These are phyloP conservation scores for Cyprinodon variegatus DNA, from an alignment of 2,113 vertebrate species.

Conservation along the genomic window DNA sequence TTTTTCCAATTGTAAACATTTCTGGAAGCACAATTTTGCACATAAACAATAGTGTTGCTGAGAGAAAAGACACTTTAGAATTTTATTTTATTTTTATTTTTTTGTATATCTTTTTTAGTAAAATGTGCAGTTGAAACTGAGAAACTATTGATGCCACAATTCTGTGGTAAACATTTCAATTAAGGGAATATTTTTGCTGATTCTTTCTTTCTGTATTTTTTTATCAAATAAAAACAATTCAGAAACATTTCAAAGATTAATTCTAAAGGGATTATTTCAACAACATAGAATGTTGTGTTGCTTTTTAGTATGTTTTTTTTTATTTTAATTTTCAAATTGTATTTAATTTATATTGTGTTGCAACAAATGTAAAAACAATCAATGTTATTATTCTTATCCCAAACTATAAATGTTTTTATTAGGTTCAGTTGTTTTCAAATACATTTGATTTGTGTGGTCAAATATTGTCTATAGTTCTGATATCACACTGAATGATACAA, in stretches of 20 bases:
- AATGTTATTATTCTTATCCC: not conserved
- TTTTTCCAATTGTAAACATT: conserved; percentile 28
- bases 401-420: not conserved
- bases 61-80: not conserved
- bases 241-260: not conserved
- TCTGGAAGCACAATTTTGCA: conserved; percentile 1
- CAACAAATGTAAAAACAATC: not conserved
- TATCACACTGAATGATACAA: not conserved
- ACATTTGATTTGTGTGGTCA: not conserved
- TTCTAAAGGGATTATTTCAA: conserved; percentile 10
- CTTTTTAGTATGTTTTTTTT: not conserved
- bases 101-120: not conserved
- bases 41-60: conserved; percentile 1
- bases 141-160: conserved; percentile 38
- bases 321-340: not conserved
- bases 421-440: not conserved
- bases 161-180: not conserved
- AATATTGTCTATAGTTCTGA: not conserved
- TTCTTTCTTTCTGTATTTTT: not conserved
- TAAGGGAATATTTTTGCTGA: conserved; percentile 24
- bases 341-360: not conserved
- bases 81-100: not conserved
- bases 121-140: conserved; percentile 12
- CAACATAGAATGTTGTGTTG: not conserved
- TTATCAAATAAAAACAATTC: not conserved